phyloP scores from a whole-genome alignment of 2,113 vertebrate species.

The Lathamus discolor region DNA sequence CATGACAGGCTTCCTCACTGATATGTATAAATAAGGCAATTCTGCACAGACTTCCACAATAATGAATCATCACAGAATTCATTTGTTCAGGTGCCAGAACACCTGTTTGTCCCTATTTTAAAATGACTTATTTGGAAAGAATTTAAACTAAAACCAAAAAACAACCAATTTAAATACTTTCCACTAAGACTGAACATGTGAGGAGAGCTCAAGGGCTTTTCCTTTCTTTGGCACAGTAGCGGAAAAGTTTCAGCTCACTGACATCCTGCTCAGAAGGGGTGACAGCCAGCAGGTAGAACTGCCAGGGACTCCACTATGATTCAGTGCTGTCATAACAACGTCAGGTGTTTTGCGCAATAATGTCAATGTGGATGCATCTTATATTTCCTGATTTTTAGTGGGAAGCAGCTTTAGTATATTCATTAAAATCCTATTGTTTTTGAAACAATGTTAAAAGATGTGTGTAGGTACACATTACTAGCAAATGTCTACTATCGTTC shows the following conservation, averaged over 20 bases:
- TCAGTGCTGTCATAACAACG: not conserved
- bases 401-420: not conserved
- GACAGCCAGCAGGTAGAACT: not conserved
- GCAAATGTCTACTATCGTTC: not conserved
- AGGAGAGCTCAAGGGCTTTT: not conserved
- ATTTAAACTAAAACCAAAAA: not conserved
- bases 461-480: accelerated
- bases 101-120: not conserved
- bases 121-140: not conserved
- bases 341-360: not conserved
- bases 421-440: not conserved
- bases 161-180: accelerated
- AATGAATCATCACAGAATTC: not conserved
- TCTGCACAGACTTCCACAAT: not conserved
- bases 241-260: not conserved
- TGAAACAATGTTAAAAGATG: not conserved
- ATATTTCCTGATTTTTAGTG: not conserved
- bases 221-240: not conserved
- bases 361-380: not conserved
- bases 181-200: not conserved
- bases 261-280: not conserved
- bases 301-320: accelerated
- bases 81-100: not conserved
- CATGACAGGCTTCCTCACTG: not conserved
- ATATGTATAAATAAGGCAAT: not conserved